phyloP scores from a whole-genome alignment of 2,797 vertebrate species.

The Lacerta agilis region DNA sequence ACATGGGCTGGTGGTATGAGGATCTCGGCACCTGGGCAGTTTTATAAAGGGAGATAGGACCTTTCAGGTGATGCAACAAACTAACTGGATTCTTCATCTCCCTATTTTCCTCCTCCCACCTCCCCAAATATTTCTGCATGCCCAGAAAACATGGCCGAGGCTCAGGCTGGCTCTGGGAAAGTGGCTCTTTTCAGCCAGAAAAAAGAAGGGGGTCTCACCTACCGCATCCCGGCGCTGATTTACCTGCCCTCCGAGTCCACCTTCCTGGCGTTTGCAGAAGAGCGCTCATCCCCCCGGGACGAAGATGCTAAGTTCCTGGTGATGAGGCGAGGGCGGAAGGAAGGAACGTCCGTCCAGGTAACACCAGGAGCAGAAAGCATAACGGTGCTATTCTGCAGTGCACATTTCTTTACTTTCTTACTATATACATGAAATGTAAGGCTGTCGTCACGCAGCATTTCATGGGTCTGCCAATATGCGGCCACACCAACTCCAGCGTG shows the following conservation, averaged over 20 bases:
- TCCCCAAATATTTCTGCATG: background rate
- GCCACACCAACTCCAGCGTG: no score
- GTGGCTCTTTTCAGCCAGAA: slow-evolving; percentile 80
- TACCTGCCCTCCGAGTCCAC: slow-evolving; percentile 77
- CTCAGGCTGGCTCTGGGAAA: slow-evolving; percentile 47
- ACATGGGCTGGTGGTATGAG: no score
- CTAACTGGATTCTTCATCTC: background rate
- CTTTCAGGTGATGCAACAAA: background rate
- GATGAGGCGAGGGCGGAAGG: slow-evolving; percentile 78
- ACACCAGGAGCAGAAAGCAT: slow-evolving; percentile 29
- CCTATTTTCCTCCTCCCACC: background rate
- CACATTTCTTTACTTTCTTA: background rate
- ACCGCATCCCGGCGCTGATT: slow-evolving; percentile 83
- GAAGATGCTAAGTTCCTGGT: slow-evolving; percentile 78
- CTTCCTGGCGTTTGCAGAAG: slow-evolving; percentile 86
- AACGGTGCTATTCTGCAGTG: background rate
- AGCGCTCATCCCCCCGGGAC: slow-evolving; percentile 76
- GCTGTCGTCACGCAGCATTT: no score
- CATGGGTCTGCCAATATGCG: no score
- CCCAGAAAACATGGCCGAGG: background rate
- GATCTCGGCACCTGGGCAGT: no score
- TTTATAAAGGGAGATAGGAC: no score
- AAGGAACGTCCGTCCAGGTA: slow-evolving; percentile 21
- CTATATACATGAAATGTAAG: no score
- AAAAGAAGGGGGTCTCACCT: slow-evolving; percentile 72